phyloP scores from a whole-genome alignment of 1,140 invertebrate species.

The Eumeta japonica region DNA sequence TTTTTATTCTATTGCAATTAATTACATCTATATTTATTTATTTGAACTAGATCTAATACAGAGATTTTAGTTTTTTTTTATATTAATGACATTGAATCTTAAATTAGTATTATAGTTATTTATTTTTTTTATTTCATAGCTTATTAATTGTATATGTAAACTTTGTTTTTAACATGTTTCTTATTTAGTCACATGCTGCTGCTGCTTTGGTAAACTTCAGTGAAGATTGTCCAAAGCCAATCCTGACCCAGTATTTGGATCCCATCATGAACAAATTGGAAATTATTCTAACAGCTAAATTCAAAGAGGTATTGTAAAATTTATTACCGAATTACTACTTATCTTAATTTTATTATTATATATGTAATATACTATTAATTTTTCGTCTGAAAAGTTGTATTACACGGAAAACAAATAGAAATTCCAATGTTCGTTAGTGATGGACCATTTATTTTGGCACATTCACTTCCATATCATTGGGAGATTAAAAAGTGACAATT shows the following conservation, averaged over 20 bases:
- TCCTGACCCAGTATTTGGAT: slow-evolving; percentile 87
- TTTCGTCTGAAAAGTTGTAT: not conserved
- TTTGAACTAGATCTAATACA: slow-evolving; percentile 1
- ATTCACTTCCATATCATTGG: slow-evolving; percentile 56
- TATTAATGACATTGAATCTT: too few species aligned
- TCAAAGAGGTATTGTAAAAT: slow-evolving; percentile 71
- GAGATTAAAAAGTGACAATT: slow-evolving; percentile 45
- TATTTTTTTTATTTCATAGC: too few species aligned
- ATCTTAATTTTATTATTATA: slow-evolving; percentile 1
- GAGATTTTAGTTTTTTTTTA: too few species aligned
- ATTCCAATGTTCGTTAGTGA: slow-evolving; percentile 56
- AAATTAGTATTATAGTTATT: too few species aligned
- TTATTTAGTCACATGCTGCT: slow-evolving; percentile 78
- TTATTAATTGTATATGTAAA: too few species aligned
- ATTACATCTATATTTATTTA: too few species aligned
- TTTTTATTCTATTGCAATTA: too few species aligned
- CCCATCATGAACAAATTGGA: slow-evolving; percentile 90
- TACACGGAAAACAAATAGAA: too few species aligned
- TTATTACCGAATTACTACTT: too few species aligned
- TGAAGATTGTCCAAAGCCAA: slow-evolving; percentile 96
- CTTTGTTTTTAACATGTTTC: too few species aligned
- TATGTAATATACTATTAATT: not conserved
- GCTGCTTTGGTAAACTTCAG: slow-evolving; percentile 99
- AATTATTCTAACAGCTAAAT: slow-evolving; percentile 86
- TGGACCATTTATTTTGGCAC: slow-evolving; percentile 20